Evolutionary conservation across 1,140 invertebrate genomes (phyloP).

Genomic region (Lerema accius): DNA sequence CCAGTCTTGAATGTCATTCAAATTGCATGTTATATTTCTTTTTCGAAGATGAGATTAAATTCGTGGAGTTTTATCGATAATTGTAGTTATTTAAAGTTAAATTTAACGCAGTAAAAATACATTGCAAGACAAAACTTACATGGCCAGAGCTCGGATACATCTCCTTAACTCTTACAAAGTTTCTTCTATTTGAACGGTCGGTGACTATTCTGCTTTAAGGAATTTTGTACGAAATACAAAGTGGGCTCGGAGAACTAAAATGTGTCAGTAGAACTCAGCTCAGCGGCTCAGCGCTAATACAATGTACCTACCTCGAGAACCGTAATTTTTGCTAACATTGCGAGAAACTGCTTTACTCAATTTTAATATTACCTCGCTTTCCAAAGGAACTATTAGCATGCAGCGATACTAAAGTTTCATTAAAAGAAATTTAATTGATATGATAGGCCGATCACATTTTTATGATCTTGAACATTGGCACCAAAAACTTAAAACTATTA

Average conservation of each 20-base stretch:
- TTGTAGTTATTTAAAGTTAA: no score
- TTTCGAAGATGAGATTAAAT: no score
- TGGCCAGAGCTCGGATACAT: no score
- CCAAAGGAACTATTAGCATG: constrained; percentile 26
- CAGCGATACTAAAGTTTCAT: background rate
- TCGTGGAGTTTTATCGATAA: no score
- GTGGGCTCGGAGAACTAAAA: constrained; percentile 19
- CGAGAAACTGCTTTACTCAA: constrained; percentile 39
- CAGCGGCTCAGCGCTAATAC: constrained; percentile 15
- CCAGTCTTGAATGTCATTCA: no score
- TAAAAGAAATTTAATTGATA: background rate
- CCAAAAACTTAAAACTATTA: no score
- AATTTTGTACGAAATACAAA: constrained; percentile 8
- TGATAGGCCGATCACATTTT: no score
- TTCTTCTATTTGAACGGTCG: background rate
- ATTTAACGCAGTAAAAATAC: no score
- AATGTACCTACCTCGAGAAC: constrained; percentile 22
- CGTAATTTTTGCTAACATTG: constrained; percentile 41
- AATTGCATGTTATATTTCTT: no score
- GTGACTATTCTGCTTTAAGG: background rate
- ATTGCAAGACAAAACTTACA: no score
- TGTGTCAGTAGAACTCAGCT: constrained; percentile 16
- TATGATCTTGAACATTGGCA: no score
- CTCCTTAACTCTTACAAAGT: no score
- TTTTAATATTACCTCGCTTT: constrained; percentile 48